These are phyloP conservation scores for Cheumatopsyche charites DNA, from an alignment of 1,140 invertebrate genomes.

Conservation along the genomic window DNA sequence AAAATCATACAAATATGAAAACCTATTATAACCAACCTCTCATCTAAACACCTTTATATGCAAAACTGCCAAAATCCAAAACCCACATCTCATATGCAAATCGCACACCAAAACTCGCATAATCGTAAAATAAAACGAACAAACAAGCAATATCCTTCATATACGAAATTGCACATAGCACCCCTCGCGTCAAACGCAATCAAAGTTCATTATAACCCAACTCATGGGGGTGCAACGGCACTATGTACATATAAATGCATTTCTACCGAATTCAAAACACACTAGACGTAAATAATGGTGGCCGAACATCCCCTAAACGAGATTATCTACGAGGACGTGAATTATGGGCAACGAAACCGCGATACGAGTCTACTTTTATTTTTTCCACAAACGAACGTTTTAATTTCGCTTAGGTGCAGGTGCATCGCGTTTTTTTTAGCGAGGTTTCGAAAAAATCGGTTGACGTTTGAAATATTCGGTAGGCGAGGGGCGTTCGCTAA, in stretches of 20 bases:
- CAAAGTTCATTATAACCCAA: constrained; percentile 46
- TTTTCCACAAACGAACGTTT: neutral
- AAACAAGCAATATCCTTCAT: too few species aligned
- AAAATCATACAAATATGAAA: too few species aligned
- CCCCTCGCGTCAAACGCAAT: constrained; percentile 45
- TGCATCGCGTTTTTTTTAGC: neutral
- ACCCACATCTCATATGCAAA: too few species aligned
- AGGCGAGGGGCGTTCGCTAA: neutral
- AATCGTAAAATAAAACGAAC: too few species aligned
- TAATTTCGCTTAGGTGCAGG: neutral
- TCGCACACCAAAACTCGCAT: too few species aligned
- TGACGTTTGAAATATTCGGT: constrained; percentile 42
- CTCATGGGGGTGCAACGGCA: constrained; percentile 19
- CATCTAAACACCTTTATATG: too few species aligned
- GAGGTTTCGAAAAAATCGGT: constrained; percentile 6
- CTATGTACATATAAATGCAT: constrained; percentile 28
- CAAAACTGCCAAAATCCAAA: too few species aligned
- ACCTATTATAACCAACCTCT: too few species aligned
- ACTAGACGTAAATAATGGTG: constrained; percentile 44
- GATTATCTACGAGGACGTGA: constrained; percentile 37
- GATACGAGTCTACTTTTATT: neutral
- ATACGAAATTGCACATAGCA: neutral
- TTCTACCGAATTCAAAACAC: constrained; percentile 47
- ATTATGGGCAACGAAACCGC: constrained; percentile 21
- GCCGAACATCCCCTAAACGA: constrained; percentile 3